Base-by-base conservation (phyloP, 1,140 invertebrate species). In the Caerostris darwini region DNA sequence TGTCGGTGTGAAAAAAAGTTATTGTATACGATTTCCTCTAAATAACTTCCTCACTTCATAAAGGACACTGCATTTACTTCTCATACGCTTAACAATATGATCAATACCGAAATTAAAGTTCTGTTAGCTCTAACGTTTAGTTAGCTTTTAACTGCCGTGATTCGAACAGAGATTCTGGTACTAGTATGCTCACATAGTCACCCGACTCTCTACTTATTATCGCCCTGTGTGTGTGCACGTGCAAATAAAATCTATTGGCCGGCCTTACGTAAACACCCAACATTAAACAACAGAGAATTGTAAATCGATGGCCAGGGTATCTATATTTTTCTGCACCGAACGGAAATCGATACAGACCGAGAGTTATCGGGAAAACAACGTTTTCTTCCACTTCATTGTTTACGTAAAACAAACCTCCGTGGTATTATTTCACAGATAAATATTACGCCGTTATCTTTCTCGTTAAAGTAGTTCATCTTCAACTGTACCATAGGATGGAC, bases 301-400 rank as follows among this genome's bases (percentile, higher is more conserved):
- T 17, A 71, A 89, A 89, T 89, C 87, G 87, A 89, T 89, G 64
- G 10, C 34, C 3, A 17, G 50, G 53, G 64, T 89, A 69, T 89
- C 87, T 59, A 89, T 89, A 89, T 89, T 89, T 89, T 89, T 89
- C 34, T 89, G 12, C 87, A 5, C 17, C 17, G 34, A 89, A 8
- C 64, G 87, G 87, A 89, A 89, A 89, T 89, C 87, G 61, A 67
- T 89, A 14, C 3, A 0, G 71, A 69, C 87, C 64, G 87, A 89
- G 87, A 89, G 64, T 89, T 89, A 89, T 89, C 87, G 87, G 81
- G 64, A 69, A 89, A 89, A 89, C 87, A 89, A 57, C 12, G 64
- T n/a, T 89, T 69, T 89, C 53, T 89, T 89, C 64, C 87, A 64
- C 57, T 34, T 87, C 85, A 87, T 87, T 87, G 82, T 83, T 83